These are phyloP conservation scores for Salpingus planirostris DNA, from an alignment of 2,888 invertebrate species.

Conservation along the genomic window DNA sequence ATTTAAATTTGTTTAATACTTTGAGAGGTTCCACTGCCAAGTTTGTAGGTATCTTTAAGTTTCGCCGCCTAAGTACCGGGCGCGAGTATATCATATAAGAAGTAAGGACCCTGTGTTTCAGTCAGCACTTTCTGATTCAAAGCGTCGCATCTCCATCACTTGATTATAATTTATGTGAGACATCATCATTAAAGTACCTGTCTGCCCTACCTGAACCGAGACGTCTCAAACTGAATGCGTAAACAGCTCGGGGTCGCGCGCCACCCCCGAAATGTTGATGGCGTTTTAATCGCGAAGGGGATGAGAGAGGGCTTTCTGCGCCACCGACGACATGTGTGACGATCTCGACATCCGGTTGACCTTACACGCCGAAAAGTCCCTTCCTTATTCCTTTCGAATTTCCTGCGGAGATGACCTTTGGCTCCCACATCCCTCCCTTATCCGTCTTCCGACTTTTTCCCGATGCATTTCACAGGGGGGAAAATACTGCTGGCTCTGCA, in stretches of 20 bases:
- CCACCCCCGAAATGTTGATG: conserved; percentile 14
- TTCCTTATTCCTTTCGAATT: too few species aligned
- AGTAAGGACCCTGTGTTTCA: conserved; percentile 7
- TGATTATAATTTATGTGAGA: conserved; percentile 34
- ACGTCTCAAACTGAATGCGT: conserved; percentile 26
- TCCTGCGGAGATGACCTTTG: too few species aligned
- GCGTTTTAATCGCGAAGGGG: conserved; percentile 4
- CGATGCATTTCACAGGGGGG: too few species aligned
- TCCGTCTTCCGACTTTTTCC: too few species aligned
- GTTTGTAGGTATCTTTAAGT: too few species aligned
- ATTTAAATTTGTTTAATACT: conserved; percentile 30
- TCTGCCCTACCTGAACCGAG: conserved; percentile 20
- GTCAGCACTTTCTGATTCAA: conserved; percentile 24
- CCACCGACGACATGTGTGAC: too few species aligned
- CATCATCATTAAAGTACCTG: conserved; percentile 27
- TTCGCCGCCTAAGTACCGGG: conserved; percentile 10
- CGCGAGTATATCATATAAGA: conserved; percentile 6
- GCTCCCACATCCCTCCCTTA: too few species aligned
- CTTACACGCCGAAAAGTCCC: too few species aligned
- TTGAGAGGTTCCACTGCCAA: conserved; percentile 27
- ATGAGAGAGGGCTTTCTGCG: too few species aligned
- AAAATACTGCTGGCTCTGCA: too few species aligned
- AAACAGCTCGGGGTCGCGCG: conserved; percentile 17
- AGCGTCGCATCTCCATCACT: conserved; percentile 29
- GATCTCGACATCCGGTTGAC: too few species aligned